phyloP scores from a whole-genome alignment of 2,113 vertebrate genomes.

The Silurus meridionalis region DNA sequence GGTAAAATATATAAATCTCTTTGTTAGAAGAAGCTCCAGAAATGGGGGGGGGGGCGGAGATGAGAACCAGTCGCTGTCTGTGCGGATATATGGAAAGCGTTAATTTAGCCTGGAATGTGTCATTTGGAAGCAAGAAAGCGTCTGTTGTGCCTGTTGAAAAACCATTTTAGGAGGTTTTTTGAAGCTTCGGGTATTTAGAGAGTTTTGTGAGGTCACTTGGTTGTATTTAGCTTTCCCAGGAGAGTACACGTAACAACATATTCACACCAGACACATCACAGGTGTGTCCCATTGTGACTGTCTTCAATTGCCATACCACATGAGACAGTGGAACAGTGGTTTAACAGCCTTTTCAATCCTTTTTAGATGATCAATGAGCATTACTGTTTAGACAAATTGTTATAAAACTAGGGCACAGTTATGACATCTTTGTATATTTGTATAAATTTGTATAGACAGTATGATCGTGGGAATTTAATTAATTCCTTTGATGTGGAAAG shows the following conservation, averaged over 20 bases:
- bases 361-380: not conserved
- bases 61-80: constrained; percentile 20
- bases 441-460: not conserved
- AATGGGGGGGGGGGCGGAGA: not conserved
- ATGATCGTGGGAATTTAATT: not conserved
- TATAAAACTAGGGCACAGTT: not conserved
- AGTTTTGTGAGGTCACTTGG: not conserved
- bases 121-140: constrained; percentile 6
- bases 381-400: not conserved
- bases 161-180: constrained; percentile 7
- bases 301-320: not conserved
- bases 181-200: not conserved
- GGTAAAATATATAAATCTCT: constrained; percentile 13
- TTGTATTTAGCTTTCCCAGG: constrained; percentile 8
- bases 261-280: not conserved
- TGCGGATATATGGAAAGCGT: not conserved
- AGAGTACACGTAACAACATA: not conserved
- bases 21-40: constrained; percentile 7
- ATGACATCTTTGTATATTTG: not conserved
- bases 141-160: not conserved
- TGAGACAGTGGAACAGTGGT: not conserved
- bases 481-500: too few relatives aligned
- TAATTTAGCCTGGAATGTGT: constrained; percentile 26
- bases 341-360: not conserved
- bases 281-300: not conserved